Percentiles rank a stretch among this genome's conserved stretches.
These are phyloP conservation scores for Actinopyga echinites DNA, from an alignment of 53 echinoderm and acorn worm species.

Conservation along the genomic window DNA sequence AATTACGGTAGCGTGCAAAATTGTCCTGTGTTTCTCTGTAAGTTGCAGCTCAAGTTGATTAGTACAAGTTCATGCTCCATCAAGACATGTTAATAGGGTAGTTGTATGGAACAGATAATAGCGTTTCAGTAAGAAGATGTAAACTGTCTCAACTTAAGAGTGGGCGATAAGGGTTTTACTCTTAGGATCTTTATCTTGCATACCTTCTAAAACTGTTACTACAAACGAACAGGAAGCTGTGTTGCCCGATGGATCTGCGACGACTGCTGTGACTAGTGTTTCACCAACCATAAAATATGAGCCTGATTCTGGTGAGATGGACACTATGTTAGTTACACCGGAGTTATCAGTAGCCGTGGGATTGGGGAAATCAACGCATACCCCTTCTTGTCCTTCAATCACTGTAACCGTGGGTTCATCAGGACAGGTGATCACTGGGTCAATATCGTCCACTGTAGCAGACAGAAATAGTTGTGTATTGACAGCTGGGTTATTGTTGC, in stretches of 20 bases:
- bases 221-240: neutral
- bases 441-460: neutral
- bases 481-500: neutral
- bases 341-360: neutral
- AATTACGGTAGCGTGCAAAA: no score
- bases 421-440: neutral
- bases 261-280: neutral
- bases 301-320: neutral
- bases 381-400: neutral
- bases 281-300: neutral
- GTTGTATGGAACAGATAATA: no score
- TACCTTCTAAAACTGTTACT: neutral
- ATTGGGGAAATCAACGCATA: neutral
- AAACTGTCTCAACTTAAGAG: no score
- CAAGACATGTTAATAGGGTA: no score
- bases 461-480: neutral
- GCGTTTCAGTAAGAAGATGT: no score
- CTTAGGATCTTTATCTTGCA: neutral
- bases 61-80: no score
- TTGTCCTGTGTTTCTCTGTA: no score
- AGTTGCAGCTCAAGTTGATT: no score
- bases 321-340: neutral
- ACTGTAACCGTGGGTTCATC: neutral
- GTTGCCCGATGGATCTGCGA: neutral
- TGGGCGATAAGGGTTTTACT: no score